A percentile compares a stretch with the other conserved stretches of the same genome.
Evolutionary conservation across 1,140 invertebrate species (phyloP).

Genomic region (Drosophila nebulosa): DNA sequence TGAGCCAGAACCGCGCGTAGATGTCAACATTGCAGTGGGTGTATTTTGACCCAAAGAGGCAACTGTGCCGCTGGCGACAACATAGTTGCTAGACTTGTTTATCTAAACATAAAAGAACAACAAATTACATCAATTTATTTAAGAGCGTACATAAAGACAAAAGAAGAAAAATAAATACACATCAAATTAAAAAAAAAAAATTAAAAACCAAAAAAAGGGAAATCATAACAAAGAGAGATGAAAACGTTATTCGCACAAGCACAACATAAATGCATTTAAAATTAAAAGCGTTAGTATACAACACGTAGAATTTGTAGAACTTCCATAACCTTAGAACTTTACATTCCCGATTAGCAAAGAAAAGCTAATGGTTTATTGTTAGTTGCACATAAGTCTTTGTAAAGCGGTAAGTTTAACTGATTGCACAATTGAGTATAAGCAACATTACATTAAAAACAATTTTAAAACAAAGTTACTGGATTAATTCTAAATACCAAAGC

Average conservation of each 20-base stretch:
- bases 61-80: constrained; percentile 22
- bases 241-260: constrained; percentile 10
- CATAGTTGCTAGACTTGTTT: constrained; percentile 42
- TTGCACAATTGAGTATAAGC: background rate
- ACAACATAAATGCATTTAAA: constrained; percentile 36
- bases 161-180: background rate
- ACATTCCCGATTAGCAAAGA: background rate
- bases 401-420: background rate
- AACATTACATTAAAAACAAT: background rate
- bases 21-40: constrained; percentile 59
- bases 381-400: background rate
- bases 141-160: background rate
- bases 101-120: constrained; percentile 21
- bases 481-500: background rate
- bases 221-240: background rate
- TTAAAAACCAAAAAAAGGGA: too few relatives aligned
- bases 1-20: constrained; percentile 70
- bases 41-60: constrained; percentile 63
- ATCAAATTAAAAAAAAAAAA: background rate
- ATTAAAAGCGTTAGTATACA: constrained; percentile 50
- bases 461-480: background rate
- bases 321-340: constrained; percentile 10
- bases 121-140: background rate
- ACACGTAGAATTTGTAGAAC: constrained; percentile 20
- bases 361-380: background rate